These are phyloP conservation scores for Epinotia nisella DNA, from an alignment of 2,888 invertebrate genomes.

Conservation along the genomic window DNA sequence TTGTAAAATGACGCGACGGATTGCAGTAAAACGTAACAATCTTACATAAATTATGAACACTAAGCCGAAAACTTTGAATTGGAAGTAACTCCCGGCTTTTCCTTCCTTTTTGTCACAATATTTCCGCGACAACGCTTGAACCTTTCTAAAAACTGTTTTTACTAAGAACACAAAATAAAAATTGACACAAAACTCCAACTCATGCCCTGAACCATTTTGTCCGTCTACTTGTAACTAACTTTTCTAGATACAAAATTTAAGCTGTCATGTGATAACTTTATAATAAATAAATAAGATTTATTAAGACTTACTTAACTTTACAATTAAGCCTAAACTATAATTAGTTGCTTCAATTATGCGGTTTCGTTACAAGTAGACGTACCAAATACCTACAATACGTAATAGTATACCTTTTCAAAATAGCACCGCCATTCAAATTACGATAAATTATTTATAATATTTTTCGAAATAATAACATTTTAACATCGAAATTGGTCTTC, in stretches of 20 bases:
- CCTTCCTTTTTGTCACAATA: background rate
- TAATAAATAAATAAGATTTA: conserved; percentile 19
- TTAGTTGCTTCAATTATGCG: conserved; percentile 1
- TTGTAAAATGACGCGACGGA: background rate
- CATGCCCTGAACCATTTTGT: conserved; percentile 62
- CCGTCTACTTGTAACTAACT: conserved; percentile 56
- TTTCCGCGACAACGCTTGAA: conserved; percentile 2
- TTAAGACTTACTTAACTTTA: conserved; percentile 4
- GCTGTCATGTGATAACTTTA: background rate
- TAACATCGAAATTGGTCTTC: conserved; percentile 61
- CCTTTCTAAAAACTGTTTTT: conserved; percentile 43
- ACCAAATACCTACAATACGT: conserved; percentile 61
- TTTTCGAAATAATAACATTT: conserved; percentile 56
- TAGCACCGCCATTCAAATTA: conserved; percentile 80
- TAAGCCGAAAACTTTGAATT: background rate
- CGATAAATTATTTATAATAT: conserved; percentile 55
- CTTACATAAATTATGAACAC: background rate
- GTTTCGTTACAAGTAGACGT: conserved; percentile 60
- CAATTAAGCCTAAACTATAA: conserved; percentile 16
- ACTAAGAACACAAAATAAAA: conserved; percentile 75
- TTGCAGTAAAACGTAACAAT: conserved; percentile 4
- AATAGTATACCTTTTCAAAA: conserved; percentile 75
- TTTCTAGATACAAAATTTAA: conserved; percentile 16
- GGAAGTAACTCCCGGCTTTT: background rate
- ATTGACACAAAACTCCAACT: conserved; percentile 75